Evolutionary conservation across 2,888 invertebrate species (phyloP).

Genomic region (Tryphoninae sp.): DNA sequence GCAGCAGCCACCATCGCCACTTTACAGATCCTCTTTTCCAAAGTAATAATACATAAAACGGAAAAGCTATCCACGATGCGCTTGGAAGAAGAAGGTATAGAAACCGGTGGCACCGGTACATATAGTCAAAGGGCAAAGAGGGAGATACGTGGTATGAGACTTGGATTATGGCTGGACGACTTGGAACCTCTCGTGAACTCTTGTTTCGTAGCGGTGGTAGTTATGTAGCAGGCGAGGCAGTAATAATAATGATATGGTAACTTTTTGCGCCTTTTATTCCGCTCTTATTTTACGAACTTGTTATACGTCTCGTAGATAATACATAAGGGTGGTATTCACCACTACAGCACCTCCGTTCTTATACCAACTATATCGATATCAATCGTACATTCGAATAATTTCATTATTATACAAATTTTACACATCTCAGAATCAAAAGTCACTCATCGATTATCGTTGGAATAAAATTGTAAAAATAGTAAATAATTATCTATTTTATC

Average conservation of each 20-base stretch:
- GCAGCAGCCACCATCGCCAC: conserved; percentile 23
- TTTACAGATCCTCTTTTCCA: conserved; percentile 45
- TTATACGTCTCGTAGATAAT: background rate
- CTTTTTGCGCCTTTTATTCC: background rate
- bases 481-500: no score
- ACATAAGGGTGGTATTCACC: background rate
- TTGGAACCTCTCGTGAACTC: conserved; percentile 24
- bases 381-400: no score
- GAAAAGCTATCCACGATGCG: background rate
- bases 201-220: background rate
- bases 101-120: conserved; percentile 1
- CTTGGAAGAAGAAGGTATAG: conserved; percentile 4
- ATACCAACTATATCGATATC: no score
- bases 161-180: conserved; percentile 37
- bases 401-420: no score
- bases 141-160: conserved; percentile 16
- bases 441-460: no score
- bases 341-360: no score
- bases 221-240: background rate
- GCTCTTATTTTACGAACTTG: background rate
- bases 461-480: no score
- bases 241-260: background rate
- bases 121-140: background rate
- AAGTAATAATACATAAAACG: conserved; percentile 54
- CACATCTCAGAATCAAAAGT: no score